Evolutionary conservation across 2,797 vertebrate species (phyloP).

Genomic region (Austrolebias charrua): DNA sequence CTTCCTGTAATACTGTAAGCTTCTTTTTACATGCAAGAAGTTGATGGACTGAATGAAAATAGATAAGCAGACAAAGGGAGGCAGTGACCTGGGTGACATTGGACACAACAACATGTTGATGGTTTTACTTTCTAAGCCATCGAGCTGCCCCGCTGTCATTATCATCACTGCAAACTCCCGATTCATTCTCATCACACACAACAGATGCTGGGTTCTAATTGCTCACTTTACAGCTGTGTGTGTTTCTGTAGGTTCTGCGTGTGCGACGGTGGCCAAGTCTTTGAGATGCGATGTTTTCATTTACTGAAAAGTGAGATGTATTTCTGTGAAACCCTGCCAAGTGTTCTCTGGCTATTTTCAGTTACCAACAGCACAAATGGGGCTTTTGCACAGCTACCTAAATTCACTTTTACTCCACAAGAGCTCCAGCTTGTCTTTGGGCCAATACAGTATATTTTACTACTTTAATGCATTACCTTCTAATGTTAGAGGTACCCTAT

Average conservation of each 20-base stretch:
- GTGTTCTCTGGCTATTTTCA: neutral
- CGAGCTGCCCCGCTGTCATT: constrained; percentile 70
- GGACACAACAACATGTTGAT: constrained; percentile 71
- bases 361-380: neutral
- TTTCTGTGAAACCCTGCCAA: neutral
- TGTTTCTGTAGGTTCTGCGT: constrained; percentile 30
- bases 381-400: neutral
- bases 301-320: constrained; percentile 3
- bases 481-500: too few species aligned
- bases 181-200: constrained; percentile 78
- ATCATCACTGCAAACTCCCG: constrained; percentile 66
- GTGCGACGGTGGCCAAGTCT: constrained; percentile 8
- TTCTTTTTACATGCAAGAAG: constrained; percentile 4
- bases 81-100: constrained; percentile 76
- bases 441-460: neutral
- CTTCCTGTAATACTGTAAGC: constrained; percentile 1
- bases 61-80: constrained; percentile 42
- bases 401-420: neutral
- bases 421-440: neutral
- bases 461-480: neutral
- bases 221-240: constrained; percentile 65
- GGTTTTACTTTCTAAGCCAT: constrained; percentile 75
- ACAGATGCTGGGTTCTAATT: constrained; percentile 77
- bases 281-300: constrained; percentile 1
- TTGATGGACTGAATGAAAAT: constrained; percentile 43